phyloP scores from a whole-genome alignment of 2,113 vertebrate species.

The Panthera leo region DNA sequence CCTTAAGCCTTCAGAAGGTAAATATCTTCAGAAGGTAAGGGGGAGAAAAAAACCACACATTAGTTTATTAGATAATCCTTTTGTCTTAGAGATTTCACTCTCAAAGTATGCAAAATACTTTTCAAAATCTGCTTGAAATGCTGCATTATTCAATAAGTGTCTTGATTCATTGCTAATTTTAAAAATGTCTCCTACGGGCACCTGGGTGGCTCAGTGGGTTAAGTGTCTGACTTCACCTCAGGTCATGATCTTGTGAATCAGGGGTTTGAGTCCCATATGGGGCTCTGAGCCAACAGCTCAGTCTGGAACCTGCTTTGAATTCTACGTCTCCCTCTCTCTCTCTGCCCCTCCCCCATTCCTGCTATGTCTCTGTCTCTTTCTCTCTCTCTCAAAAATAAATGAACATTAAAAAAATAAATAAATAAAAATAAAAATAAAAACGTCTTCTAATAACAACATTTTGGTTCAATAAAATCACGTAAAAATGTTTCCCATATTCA shows the following conservation, averaged over 20 bases:
- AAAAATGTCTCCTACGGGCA: not conserved
- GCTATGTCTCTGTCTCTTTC: no score
- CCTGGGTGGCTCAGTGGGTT: no score
- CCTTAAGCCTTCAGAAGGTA: not conserved
- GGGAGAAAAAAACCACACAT: not conserved
- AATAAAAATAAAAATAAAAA: not conserved
- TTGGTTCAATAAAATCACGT: conserved; percentile 10
- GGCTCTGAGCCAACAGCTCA: no score
- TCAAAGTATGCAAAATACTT: not conserved
- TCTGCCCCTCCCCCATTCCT: no score
- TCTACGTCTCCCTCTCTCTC: no score
- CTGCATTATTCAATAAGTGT: not conserved
- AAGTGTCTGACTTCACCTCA: no score
- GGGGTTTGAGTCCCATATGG: no score
- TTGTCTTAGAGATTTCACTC: conserved; percentile 5
- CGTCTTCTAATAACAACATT: not conserved
- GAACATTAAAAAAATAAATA: no score
- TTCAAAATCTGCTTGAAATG: not conserved
- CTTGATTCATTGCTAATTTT: not conserved
- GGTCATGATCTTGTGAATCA: no score
- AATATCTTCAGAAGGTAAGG: not conserved
- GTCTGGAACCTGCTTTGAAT: no score
- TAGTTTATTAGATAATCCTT: not conserved
- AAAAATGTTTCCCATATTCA: not conserved
- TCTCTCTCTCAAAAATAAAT: no score